Percentiles rank a stretch among this genome's conserved stretches.
Conservation (phyloP, 2,797 vertebrate genomes). For the Spatula versicolor region DNA sequence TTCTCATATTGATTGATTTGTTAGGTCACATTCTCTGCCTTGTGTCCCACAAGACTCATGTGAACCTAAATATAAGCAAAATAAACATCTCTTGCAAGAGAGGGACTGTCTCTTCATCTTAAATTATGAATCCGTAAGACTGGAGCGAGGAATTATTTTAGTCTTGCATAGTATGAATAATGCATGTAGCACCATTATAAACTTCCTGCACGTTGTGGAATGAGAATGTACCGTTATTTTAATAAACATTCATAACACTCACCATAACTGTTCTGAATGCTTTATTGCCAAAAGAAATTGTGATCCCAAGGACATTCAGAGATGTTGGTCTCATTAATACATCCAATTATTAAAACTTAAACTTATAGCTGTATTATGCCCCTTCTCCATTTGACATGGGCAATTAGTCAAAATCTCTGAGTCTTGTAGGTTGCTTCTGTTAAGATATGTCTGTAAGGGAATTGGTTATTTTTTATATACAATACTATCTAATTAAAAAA, state of each 20-base stretch:
- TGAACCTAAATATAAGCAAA: background rate
- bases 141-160: slow-evolving; percentile 10
- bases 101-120: slow-evolving; percentile 9
- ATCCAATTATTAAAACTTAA: background rate
- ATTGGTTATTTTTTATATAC: background rate
- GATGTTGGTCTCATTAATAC: background rate
- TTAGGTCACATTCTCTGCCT: background rate
- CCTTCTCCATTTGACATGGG: background rate
- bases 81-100: slow-evolving; percentile 20
- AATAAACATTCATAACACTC: slow-evolving; percentile 26
- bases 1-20: background rate
- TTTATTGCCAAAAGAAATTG: slow-evolving; percentile 22
- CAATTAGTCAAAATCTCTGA: slow-evolving; percentile 3
- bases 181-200: background rate
- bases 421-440: background rate
- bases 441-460: background rate
- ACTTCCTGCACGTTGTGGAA: background rate
- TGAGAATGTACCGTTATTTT: background rate
- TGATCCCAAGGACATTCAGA: slow-evolving; percentile 8
- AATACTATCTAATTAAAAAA: background rate
- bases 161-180: slow-evolving; percentile 52
- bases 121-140: slow-evolving; percentile 17
- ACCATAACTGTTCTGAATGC: background rate
- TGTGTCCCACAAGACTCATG: background rate
- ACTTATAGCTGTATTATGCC: background rate